Conservation (phyloP, 2,797 vertebrate genomes). For the Bradypus variegatus region DNA sequence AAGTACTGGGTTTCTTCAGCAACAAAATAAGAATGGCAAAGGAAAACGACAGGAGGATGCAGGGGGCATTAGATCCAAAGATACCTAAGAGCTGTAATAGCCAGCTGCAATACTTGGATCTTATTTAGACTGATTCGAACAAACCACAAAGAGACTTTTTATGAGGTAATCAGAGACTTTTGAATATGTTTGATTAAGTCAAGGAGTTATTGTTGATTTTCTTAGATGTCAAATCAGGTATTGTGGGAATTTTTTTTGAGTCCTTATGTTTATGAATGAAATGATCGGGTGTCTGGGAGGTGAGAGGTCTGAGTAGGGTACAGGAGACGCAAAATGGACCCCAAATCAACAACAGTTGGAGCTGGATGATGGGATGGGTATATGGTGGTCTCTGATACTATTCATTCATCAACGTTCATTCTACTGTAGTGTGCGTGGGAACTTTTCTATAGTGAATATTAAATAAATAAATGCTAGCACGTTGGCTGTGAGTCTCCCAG, state of each 20-base stretch:
- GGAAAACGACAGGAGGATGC: neutral
- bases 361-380: no score
- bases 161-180: neutral
- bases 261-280: neutral
- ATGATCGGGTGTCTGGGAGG: neutral
- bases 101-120: neutral
- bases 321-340: neutral
- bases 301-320: neutral
- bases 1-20: neutral
- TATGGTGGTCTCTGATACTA: no score
- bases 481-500: neutral
- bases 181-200: neutral
- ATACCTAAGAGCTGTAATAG: neutral
- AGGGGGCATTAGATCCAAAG: neutral
- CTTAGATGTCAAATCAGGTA: neutral
- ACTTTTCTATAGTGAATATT: neutral
- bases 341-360: accelerated
- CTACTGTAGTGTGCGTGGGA: neutral
- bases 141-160: neutral
- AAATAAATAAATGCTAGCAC: neutral
- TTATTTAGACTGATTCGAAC: neutral
- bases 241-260: neutral
- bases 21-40: neutral
- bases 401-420: neutral
- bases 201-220: neutral